phyloP scores from a whole-genome alignment of 2,888 invertebrate genomes.

The Zele albiditarsus region DNA sequence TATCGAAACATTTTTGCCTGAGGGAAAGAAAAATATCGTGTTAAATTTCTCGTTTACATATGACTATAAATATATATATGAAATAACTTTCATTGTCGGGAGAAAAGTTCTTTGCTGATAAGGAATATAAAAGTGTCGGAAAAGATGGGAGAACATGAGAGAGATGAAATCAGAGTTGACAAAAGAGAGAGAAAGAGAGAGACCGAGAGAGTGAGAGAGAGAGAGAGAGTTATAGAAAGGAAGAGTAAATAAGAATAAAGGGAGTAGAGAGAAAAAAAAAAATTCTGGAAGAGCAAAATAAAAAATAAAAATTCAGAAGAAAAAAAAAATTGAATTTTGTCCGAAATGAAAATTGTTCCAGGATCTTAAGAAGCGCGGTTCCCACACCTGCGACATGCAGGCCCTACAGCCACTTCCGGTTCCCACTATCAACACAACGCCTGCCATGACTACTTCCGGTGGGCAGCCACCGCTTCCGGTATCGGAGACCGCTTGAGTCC shows the following conservation, averaged over 20 bases:
- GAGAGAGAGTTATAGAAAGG: not conserved
- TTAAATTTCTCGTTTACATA: not conserved
- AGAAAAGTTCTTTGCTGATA: not conserved
- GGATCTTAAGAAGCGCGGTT: slow-evolving; percentile 73
- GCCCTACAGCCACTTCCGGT: slow-evolving; percentile 72
- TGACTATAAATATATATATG: not conserved
- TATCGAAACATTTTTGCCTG: not conserved
- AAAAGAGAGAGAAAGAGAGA: not conserved
- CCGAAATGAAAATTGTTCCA: slow-evolving; percentile 71
- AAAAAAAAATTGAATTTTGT: slow-evolving; percentile 56
- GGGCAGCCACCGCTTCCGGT: slow-evolving; percentile 64
- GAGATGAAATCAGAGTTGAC: not conserved
- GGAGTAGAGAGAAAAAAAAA: slow-evolving; percentile 16
- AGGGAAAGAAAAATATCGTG: not conserved
- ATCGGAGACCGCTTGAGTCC: slow-evolving; percentile 71
- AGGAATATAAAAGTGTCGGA: not conserved
- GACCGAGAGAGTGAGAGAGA: not conserved
- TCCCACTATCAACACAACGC: slow-evolving; percentile 62
- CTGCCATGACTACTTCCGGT: slow-evolving; percentile 70
- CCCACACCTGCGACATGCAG: slow-evolving; percentile 73
- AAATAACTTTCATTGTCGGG: not conserved
- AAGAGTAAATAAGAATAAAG: slow-evolving; percentile 21
- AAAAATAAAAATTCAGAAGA: slow-evolving; percentile 23
- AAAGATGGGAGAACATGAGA: not conserved
- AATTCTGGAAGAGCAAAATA: slow-evolving; percentile 19